phyloP scores from a whole-genome alignment of 2,888 invertebrate genomes.

The Azorinus chamasolen region DNA sequence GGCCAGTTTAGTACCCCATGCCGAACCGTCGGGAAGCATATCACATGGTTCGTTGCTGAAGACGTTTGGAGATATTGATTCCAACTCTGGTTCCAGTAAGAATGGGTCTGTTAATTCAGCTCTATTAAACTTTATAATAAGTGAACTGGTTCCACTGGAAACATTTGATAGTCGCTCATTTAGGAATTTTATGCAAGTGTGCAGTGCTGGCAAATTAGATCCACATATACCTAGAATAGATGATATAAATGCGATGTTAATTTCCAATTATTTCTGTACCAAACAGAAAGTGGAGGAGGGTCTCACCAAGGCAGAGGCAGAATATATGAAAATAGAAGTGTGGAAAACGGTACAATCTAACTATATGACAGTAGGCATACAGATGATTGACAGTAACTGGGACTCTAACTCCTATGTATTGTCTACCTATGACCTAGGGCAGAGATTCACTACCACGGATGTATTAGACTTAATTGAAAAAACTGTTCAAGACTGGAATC shows the following conservation, averaged over 20 bases:
- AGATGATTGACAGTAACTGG: slow-evolving; percentile 48
- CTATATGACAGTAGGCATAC: slow-evolving; percentile 45
- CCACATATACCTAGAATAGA: too few relatives aligned
- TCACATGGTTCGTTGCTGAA: too few relatives aligned
- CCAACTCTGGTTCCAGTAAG: too few relatives aligned
- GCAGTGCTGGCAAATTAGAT: slow-evolving; percentile 5
- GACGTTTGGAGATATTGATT: too few relatives aligned
- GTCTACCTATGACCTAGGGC: too few relatives aligned
- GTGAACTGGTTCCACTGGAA: too few relatives aligned
- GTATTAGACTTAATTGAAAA: slow-evolving; percentile 4
- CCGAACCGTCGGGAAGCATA: too few relatives aligned
- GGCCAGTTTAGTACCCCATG: too few relatives aligned
- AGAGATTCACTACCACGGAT: background rate
- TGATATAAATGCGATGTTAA: too few relatives aligned
- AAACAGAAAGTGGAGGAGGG: slow-evolving; percentile 28
- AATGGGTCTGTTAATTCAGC: too few relatives aligned
- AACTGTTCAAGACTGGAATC: slow-evolving; percentile 12
- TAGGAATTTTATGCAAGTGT: slow-evolving; percentile 43
- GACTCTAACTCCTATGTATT: slow-evolving; percentile 34
- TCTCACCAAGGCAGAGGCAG: slow-evolving; percentile 30
- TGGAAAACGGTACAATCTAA: slow-evolving; percentile 54
- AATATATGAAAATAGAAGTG: slow-evolving; percentile 52
- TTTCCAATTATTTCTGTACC: background rate
- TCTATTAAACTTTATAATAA: too few relatives aligned
- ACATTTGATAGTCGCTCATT: slow-evolving; percentile 56